Base-by-base conservation (phyloP, 2,888 invertebrate genomes). In the Nomada goodeniana region DNA sequence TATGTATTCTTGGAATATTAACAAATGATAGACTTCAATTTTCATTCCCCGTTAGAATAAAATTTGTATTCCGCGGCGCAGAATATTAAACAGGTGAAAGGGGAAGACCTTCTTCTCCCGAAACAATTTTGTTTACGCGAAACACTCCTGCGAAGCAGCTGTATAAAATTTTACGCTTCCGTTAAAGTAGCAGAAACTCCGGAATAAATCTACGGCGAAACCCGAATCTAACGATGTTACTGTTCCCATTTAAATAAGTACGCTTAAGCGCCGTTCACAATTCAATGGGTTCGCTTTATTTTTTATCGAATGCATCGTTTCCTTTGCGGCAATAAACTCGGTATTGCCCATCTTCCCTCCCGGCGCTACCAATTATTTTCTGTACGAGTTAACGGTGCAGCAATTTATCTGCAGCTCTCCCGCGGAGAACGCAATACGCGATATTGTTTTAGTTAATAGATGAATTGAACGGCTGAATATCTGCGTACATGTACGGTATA, bases 151-250 rank as follows among this genome's bases (percentile, higher is more conserved):
- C 36, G 44, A 59, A 64, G 50, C 42, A 23, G 10, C 5, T n/a
- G 64, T 71, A 59, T 65, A 64, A 64, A 57, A 23, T 65, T 64
- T 42, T 50, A 36, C 59, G 64, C 44, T 57, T 76, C 29, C 20
- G 9, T 9, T 10, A 36, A n/a, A 15, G 20, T 2, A 42, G 42
- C 23, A 42, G 23, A n/a, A 20, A 53, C 20, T 7, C 13, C 23
- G 10, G 55, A 42, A 50, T 64, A 64, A 64, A 64, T 64, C 52
- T 61, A 29, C 44, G 36, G 26, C 4, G 26, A 69, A 69, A 61
- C 69, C 69, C 9, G 52, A 75, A 26, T 53, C 75, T 61, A 61
- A 69, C 75, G 42, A 44, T 42, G 69, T 69, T 69, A 75, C 42
- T 23, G 59, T 60, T 42, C 18, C 59, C 15, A 44, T 26, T 50